Evolutionary conservation across 2,113 vertebrate genomes (phyloP), one percentile per base, ranked within the genome.

Genomic region (Apodemus sylvaticus): DNA sequence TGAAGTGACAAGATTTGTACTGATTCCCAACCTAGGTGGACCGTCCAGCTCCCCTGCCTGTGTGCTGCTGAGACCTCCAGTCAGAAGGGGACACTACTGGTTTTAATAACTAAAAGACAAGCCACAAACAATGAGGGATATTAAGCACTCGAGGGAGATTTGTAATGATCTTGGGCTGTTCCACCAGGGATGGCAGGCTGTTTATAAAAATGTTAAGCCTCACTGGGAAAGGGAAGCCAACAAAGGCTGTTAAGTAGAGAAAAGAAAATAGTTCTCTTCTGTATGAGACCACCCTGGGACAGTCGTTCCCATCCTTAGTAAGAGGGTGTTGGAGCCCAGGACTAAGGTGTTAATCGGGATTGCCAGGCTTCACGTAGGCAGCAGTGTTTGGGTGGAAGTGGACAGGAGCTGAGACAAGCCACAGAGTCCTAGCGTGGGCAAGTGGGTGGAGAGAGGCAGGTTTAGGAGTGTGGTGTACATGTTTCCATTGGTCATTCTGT

Each of bases 31-130:
- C 85, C 29, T 1, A 91, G 77, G 66, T 78, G 12, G 9, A 10
- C 42, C 34, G 22, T 76, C 89, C 53, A 29, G 4, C 53, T 82
- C 89, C 73, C 86, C 77, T 4, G 48, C 39, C 11, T 51, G 31
- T 45, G 26, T 79, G 14, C 16, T 7, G 20, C 48, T 90, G 86
- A 95, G 55, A 68, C 13, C 53, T 29, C 68, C n/a, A 88, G 16
- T 45, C 31, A 85, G 42, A 60, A 81, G 90, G 39, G 20, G 81
- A 45, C 36, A 82, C 70, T 71, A 86, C 16, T 39, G 88, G 5
- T 34, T 88, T 92, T n/a, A 94, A 78, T 74, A 93, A 82, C 53
- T 60, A 66, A 86, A 85, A 81, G 22, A 36, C 64, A 70, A 94
- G 24, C 42, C 31, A 81, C 29, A 51, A 34, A 34, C 73, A 55